Conservation (phyloP, 30 jellyfish, hydroid and myxozoan genomes). For the Hydractinia symbiolongicarpus region DNA sequence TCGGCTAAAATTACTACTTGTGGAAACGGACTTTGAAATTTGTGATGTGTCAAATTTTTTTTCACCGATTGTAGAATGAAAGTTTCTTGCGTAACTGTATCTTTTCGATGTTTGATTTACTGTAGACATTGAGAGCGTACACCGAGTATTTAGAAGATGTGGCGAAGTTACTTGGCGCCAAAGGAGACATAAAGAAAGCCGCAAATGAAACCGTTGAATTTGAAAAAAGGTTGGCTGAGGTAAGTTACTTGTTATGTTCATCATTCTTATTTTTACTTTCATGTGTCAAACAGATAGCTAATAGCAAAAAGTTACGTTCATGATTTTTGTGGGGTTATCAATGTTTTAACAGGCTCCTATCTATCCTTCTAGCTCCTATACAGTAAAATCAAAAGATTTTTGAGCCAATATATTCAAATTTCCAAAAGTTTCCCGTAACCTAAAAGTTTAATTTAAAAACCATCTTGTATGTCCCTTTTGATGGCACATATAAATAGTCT, state of each 20-base stretch:
- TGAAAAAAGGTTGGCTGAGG: slow-evolving; percentile 90
- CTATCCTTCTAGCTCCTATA: not conserved
- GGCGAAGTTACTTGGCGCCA: slow-evolving; percentile 80
- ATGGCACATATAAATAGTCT: too few species aligned
- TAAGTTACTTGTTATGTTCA: slow-evolving; percentile 3
- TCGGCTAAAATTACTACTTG: too few species aligned
- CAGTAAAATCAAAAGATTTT: not conserved
- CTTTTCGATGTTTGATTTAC: not conserved
- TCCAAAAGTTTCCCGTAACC: not conserved
- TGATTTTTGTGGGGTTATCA: not conserved
- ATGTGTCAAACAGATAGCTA: not conserved
- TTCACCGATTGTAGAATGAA: too few species aligned
- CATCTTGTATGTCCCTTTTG: too few species aligned
- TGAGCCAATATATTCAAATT: not conserved
- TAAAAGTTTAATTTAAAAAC: too few species aligned
- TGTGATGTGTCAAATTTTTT: too few species aligned
- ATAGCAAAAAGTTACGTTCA: not conserved
- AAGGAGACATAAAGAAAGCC: slow-evolving; percentile 53
- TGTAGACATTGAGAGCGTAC: slow-evolving; percentile 78
- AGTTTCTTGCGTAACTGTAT: too few species aligned
- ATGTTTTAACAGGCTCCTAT: too few species aligned
- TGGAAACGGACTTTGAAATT: too few species aligned
- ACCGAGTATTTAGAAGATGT: slow-evolving; percentile 83
- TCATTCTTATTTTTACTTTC: not conserved
- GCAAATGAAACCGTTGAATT: slow-evolving; percentile 91